These are phyloP conservation scores for Fundulus diaphanus DNA, from an alignment of 2,797 vertebrate genomes.

Conservation along the genomic window DNA sequence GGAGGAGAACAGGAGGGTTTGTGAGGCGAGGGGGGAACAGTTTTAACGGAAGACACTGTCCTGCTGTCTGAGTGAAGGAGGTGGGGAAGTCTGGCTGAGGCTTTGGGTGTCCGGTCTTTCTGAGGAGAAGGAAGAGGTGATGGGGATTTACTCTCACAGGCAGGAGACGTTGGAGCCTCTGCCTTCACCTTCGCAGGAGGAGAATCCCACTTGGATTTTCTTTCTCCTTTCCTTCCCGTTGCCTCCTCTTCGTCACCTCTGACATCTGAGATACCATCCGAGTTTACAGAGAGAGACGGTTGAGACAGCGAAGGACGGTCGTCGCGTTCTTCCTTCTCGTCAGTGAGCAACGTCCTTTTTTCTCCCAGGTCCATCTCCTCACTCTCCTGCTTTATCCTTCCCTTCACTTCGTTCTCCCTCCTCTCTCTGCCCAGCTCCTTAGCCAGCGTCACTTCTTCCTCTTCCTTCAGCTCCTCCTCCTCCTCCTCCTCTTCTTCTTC, in stretches of 20 bases:
- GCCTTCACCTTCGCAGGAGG: constrained; percentile 76
- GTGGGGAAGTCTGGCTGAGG: constrained; percentile 51
- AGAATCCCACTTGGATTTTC: constrained; percentile 49
- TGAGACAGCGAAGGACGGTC: constrained; percentile 4
- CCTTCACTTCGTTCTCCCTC: constrained; percentile 32
- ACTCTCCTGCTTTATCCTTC: constrained; percentile 37
- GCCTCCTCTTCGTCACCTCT: constrained; percentile 21
- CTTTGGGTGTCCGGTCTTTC: constrained; percentile 77
- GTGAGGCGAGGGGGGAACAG: constrained; percentile 18
- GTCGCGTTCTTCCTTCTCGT: constrained; percentile 28
- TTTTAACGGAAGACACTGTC: constrained; percentile 41
- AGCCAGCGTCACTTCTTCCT: background rate
- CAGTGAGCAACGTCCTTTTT: constrained; percentile 35
- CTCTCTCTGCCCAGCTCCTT: constrained; percentile 8
- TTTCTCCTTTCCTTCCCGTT: constrained; percentile 24
- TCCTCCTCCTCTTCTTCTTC: constrained; percentile 55
- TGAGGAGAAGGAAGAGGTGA: constrained; percentile 68
- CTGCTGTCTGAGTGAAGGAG: constrained; percentile 37
- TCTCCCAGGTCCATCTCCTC: constrained; percentile 31
- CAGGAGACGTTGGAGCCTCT: constrained; percentile 71
- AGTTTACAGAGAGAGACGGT: constrained; percentile 18
- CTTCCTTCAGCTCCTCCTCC: constrained; percentile 11
- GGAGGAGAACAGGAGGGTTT: constrained; percentile 26
- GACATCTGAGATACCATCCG: accelerated
- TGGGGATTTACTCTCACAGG: constrained; percentile 68